Percentiles rank a stretch among this genome's conserved stretches.
Conservation (phyloP, 1,140 invertebrate species). For the Zaprionus kolodkinae region DNA sequence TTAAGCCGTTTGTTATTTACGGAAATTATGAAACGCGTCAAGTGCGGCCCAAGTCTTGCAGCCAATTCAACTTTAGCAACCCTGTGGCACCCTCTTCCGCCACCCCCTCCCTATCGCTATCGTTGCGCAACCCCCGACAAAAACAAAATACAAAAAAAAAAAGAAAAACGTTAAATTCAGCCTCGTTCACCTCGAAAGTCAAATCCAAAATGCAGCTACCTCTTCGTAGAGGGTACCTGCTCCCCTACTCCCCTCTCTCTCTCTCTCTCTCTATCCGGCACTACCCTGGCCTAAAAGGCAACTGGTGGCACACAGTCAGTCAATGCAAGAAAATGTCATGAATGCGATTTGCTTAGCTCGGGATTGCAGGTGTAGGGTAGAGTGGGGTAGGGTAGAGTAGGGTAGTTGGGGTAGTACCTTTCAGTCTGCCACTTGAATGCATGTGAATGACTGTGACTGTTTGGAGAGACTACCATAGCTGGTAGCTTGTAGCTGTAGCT, state of each 20-base stretch:
- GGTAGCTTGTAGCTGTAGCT: constrained; percentile 7
- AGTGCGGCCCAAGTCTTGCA: constrained; percentile 65
- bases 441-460: constrained; percentile 71
- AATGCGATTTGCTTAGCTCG: constrained; percentile 63
- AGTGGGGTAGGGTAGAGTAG: background rate
- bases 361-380: background rate
- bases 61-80: constrained; percentile 36
- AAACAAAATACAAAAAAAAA: constrained; percentile 60
- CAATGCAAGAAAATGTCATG: constrained; percentile 81
- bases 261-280: background rate
- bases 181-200: constrained; percentile 9
- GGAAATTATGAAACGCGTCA: constrained; percentile 82
- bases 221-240: too few species aligned
- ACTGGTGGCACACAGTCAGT: constrained; percentile 62
- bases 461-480: constrained; percentile 53
- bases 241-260: too few species aligned
- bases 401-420: background rate
- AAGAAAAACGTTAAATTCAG: background rate
- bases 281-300: constrained; percentile 28
- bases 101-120: background rate
- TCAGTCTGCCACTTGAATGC: constrained; percentile 63
- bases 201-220: constrained; percentile 12
- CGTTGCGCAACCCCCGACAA: constrained; percentile 51
- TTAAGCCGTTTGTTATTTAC: constrained; percentile 81
- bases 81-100: constrained; percentile 13